Percentiles rank a stretch among this genome's conserved stretches.
Conservation (phyloP, 2,797 vertebrate genomes). For the Hippocampus kuda region DNA sequence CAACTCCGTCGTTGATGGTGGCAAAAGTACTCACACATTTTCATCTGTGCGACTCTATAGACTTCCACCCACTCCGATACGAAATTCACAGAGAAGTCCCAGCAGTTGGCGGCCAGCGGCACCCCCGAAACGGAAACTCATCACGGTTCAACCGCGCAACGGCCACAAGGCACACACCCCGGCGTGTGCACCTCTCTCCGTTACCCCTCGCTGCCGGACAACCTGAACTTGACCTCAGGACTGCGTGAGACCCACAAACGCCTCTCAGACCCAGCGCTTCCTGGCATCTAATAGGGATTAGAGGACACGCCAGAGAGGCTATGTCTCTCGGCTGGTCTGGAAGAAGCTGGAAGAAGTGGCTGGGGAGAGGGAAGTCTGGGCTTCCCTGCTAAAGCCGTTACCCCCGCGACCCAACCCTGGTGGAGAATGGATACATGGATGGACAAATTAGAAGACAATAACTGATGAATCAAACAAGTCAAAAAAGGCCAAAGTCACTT, state of each 20-base stretch:
- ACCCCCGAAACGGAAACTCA: slow-evolving; percentile 56
- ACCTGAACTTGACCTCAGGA: slow-evolving; percentile 65
- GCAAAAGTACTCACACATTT: neutral
- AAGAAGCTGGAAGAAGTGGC: too few relatives aligned
- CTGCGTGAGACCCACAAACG: slow-evolving; percentile 75
- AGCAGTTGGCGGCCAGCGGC: slow-evolving; percentile 64
- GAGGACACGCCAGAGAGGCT: neutral
- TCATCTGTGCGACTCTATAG: slow-evolving; percentile 25
- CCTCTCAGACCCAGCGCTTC: slow-evolving; percentile 77
- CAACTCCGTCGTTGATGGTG: too few relatives aligned
- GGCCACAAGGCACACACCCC: slow-evolving; percentile 2
- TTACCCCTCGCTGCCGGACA: slow-evolving; percentile 80
- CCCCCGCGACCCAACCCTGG: too few relatives aligned
- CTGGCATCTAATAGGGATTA: slow-evolving; percentile 27
- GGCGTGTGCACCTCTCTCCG: slow-evolving; percentile 41
- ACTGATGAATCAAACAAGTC: too few relatives aligned
- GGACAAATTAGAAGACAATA: too few relatives aligned
- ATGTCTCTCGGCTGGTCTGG: too few relatives aligned
- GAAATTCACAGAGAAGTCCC: slow-evolving; percentile 55
- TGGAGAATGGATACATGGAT: too few relatives aligned
- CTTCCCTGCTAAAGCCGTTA: too few relatives aligned
- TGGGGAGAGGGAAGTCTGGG: too few relatives aligned
- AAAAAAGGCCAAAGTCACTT: too few relatives aligned
- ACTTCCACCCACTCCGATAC: slow-evolving; percentile 29
- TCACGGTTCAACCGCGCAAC: slow-evolving; percentile 11